A percentile compares a stretch with the other conserved stretches of the same genome.
phyloP scores from a whole-genome alignment of 2,113 vertebrate species.

The Sialia sialis region DNA sequence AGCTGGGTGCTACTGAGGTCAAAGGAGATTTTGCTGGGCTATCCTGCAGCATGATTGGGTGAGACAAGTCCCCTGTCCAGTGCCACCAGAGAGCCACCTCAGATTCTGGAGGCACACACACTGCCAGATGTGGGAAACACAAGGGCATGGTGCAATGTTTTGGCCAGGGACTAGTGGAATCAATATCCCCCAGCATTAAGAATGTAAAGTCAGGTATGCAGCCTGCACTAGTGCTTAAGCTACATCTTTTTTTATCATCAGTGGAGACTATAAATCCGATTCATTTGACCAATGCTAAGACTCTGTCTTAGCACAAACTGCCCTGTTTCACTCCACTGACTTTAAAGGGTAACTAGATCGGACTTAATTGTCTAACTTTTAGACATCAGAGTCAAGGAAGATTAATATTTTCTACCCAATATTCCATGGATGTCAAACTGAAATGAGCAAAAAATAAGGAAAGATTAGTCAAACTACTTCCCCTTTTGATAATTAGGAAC shows the following conservation, averaged over 20 bases:
- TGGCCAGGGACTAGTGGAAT: neutral
- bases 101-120: neutral
- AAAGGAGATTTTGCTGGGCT: neutral
- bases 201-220: neutral
- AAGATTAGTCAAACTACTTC: neutral
- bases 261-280: neutral
- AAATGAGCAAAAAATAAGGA: slow-evolving; percentile 11
- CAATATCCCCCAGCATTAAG: neutral
- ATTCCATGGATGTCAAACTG: neutral
- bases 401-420: slow-evolving; percentile 20
- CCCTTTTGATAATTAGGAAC: slow-evolving; percentile 49
- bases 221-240: neutral
- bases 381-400: slow-evolving; percentile 29
- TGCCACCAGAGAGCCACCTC: neutral
- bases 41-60: neutral
- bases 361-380: slow-evolving; percentile 36
- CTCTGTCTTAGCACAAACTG: neutral
- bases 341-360: slow-evolving; percentile 23
- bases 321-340: slow-evolving; percentile 26
- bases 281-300: slow-evolving; percentile 11
- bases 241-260: neutral
- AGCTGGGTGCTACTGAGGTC: neutral
- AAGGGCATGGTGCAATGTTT: neutral
- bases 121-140: neutral
- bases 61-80: neutral